Conservation (phyloP, 2,888 invertebrate genomes). For the Cabera pusaria region DNA sequence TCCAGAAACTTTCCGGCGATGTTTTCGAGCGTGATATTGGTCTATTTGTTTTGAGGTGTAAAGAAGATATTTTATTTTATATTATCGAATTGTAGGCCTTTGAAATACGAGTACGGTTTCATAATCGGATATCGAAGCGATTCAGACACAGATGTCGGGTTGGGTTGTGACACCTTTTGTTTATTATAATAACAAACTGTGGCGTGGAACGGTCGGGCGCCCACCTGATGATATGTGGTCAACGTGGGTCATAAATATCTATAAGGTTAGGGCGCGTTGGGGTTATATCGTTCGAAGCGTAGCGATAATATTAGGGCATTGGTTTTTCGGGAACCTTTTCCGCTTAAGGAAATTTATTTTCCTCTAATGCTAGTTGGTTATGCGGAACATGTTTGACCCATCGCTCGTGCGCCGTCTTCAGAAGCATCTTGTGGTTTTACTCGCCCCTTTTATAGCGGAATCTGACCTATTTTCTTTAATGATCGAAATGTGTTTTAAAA, state of each 20-base stretch:
- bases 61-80: not conserved
- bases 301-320: slow-evolving; percentile 19
- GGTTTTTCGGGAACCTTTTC: slow-evolving; percentile 18
- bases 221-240: slow-evolving; percentile 48
- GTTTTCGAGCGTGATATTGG: slow-evolving; percentile 1
- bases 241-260: slow-evolving; percentile 24
- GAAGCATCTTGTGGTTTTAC: not conserved
- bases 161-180: not conserved
- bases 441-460: too few species aligned
- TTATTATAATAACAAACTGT: slow-evolving; percentile 2
- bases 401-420: slow-evolving; percentile 28
- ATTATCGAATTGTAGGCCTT: not conserved
- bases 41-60: not conserved
- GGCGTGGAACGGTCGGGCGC: slow-evolving; percentile 16
- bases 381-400: slow-evolving; percentile 36
- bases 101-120: not conserved
- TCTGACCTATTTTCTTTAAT: too few species aligned
- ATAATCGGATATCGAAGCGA: not conserved
- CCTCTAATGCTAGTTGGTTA: slow-evolving; percentile 27
- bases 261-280: slow-evolving; percentile 6
- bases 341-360: slow-evolving; percentile 18
- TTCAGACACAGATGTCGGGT: not conserved
- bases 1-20: not conserved
- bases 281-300: slow-evolving; percentile 22
- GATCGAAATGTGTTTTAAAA: too few species aligned